Evolutionary conservation across 1,140 invertebrate genomes (phyloP).

Genomic region (Aphelinus certus): DNA sequence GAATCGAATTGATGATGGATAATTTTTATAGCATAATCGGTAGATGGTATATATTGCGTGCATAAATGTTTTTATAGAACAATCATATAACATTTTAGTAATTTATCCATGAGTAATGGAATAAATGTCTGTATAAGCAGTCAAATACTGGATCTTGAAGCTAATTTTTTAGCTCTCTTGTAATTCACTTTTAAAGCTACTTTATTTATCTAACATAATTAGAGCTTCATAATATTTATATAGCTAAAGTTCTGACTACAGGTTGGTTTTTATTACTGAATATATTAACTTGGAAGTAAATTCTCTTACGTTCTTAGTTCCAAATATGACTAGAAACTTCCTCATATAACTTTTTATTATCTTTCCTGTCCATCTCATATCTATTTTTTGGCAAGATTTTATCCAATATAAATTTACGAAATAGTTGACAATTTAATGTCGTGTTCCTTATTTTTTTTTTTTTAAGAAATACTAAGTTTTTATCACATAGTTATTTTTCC

Average conservation of each 20-base stretch:
- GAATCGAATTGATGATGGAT: constrained; percentile 35
- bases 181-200: constrained; percentile 35
- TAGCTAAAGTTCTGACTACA: constrained; percentile 46
- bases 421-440: constrained; percentile 52
- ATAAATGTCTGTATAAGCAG: constrained; percentile 37
- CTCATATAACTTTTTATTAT: constrained; percentile 33
- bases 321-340: constrained; percentile 58
- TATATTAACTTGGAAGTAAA: constrained; percentile 50
- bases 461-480: constrained; percentile 43
- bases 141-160: constrained; percentile 32
- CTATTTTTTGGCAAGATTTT: constrained; percentile 56
- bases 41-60: constrained; percentile 23
- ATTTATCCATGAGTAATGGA: constrained; percentile 5
- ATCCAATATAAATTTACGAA: constrained; percentile 60
- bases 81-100: constrained; percentile 8
- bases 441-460: constrained; percentile 33
- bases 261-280: constrained; percentile 39
- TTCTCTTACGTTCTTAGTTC: constrained; percentile 48
- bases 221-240: constrained; percentile 46
- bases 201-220: constrained; percentile 48
- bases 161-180: constrained; percentile 28
- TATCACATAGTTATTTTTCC: constrained; percentile 42
- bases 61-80: constrained; percentile 23
- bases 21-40: constrained; percentile 23
- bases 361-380: constrained; percentile 37